A percentile compares a stretch with the other conserved stretches of the same genome.
phyloP scores from a whole-genome alignment of 2,113 vertebrate genomes.

The Ranitomeya imitator region DNA sequence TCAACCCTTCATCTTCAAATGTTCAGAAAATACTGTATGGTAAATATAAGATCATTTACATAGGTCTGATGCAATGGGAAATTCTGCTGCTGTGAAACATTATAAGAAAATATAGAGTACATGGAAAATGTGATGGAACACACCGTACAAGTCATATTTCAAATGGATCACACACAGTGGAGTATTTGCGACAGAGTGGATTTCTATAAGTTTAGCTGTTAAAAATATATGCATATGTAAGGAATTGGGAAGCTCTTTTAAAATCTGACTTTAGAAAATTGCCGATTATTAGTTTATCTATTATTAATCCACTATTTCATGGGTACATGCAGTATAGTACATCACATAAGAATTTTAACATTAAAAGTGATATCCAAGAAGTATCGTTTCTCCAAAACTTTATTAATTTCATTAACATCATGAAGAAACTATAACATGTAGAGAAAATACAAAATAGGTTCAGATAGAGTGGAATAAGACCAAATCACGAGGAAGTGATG shows the following conservation, averaged over 20 bases:
- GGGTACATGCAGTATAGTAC: not conserved
- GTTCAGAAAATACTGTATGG: constrained; percentile 35
- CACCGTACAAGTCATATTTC: not conserved
- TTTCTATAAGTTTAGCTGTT: not conserved
- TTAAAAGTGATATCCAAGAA: too few species aligned
- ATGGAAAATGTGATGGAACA: constrained; percentile 4
- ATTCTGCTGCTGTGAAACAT: constrained; percentile 47
- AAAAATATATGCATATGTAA: not conserved
- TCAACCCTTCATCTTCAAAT: not conserved
- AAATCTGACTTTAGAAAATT: not conserved
- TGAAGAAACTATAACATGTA: too few species aligned
- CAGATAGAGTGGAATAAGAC: too few species aligned
- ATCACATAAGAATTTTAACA: too few species aligned
- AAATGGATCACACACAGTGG: not conserved
- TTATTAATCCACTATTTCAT: not conserved
- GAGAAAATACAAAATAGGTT: too few species aligned
- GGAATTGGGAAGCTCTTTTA: not conserved
- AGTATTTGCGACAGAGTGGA: not conserved
- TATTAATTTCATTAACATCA: too few species aligned
- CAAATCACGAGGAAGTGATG: too few species aligned
- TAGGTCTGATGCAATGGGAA: constrained; percentile 47
- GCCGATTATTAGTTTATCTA: not conserved
- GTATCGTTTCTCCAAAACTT: too few species aligned
- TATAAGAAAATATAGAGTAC: not conserved
- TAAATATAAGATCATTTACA: constrained; percentile 38